Evolutionary conservation across 2,888 invertebrate species (phyloP).

Genomic region (Gonocerus acuteangulatus): DNA sequence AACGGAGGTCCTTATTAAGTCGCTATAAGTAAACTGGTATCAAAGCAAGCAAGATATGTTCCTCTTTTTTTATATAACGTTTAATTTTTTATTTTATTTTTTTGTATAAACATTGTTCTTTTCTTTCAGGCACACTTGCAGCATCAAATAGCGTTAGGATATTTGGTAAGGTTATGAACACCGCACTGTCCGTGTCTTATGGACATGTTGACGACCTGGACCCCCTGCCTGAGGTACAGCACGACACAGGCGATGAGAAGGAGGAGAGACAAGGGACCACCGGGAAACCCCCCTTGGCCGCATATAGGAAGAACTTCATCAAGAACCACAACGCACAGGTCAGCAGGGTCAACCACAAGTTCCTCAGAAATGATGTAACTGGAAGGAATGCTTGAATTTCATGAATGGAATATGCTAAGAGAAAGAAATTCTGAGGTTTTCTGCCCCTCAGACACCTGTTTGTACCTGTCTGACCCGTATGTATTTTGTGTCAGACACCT

Average conservation of each 20-base stretch:
- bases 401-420: too few relatives aligned
- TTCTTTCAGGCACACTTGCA: constrained; percentile 32
- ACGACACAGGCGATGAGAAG: background rate
- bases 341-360: constrained; percentile 29
- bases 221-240: constrained; percentile 5
- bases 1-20: too few relatives aligned
- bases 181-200: constrained; percentile 35
- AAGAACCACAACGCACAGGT: constrained; percentile 29
- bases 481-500: too few relatives aligned
- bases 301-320: constrained; percentile 25
- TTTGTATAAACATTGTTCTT: too few relatives aligned
- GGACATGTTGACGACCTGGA: constrained; percentile 22
- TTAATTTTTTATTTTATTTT: too few relatives aligned
- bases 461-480: too few relatives aligned
- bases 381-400: background rate
- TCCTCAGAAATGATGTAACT: constrained; percentile 8
- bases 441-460: too few relatives aligned
- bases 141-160: constrained; percentile 34
- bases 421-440: too few relatives aligned
- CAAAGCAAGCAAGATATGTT: too few relatives aligned
- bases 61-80: too few relatives aligned
- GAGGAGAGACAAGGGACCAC: background rate
- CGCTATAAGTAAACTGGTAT: too few relatives aligned
- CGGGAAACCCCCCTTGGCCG: background rate
- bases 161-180: constrained; percentile 36